Conservation (phyloP, 2,113 vertebrate species). For the Gallinago media region DNA sequence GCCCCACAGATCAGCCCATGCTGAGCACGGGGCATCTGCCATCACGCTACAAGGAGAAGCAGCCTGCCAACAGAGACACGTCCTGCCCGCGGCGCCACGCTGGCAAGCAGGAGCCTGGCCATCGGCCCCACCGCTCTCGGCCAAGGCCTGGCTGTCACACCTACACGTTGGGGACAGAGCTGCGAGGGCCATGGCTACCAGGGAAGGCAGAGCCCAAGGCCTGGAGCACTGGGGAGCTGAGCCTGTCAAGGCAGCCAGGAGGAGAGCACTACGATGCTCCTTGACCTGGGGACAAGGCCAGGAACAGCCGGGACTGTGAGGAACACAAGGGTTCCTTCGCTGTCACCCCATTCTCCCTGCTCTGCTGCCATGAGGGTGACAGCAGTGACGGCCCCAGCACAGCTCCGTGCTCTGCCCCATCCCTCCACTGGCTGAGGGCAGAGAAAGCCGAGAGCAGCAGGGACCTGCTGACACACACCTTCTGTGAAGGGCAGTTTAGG, state of each 20-base stretch:
- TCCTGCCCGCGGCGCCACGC: fast-evolving
- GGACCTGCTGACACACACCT: neutral
- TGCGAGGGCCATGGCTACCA: neutral
- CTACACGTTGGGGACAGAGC: neutral
- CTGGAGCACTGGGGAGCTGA: neutral
- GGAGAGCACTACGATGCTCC: fast-evolving
- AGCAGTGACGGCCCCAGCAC: fast-evolving
- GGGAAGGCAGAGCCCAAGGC: neutral
- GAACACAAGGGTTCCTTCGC: neutral
- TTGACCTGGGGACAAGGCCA: neutral
- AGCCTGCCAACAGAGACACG: neutral
- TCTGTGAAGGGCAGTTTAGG: neutral
- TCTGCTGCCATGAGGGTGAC: neutral
- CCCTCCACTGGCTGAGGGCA: neutral
- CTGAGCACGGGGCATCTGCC: fast-evolving
- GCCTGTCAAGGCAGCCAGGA: neutral
- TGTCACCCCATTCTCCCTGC: fast-evolving
- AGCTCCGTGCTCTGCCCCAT: fast-evolving
- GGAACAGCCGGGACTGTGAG: neutral
- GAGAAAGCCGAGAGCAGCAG: neutral
- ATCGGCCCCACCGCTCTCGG: fast-evolving
- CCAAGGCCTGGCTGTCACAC: neutral
- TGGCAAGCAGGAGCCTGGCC: neutral
- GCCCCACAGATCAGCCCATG: no score
- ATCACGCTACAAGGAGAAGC: neutral